Conservation (phyloP, 2,797 vertebrate species). For the Typhlichthys eigenmanni region DNA sequence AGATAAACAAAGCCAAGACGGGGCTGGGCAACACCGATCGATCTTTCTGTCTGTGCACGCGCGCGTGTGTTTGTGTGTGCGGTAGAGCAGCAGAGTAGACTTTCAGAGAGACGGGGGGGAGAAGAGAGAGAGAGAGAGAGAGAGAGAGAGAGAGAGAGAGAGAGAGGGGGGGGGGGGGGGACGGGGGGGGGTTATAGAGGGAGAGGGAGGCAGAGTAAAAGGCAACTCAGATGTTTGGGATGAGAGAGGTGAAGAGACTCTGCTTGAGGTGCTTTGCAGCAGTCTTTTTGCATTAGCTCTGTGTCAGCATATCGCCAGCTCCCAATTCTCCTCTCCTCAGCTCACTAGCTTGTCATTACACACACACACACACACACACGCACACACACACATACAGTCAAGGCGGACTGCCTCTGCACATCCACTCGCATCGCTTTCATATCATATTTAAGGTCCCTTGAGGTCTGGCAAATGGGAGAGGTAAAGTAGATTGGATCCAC, state of each 20-base stretch:
- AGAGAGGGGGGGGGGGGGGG: not conserved
- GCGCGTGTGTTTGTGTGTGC: slow-evolving; percentile 4
- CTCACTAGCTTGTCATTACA: slow-evolving; percentile 9
- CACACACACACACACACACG: slow-evolving; percentile 5
- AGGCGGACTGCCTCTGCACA: not conserved
- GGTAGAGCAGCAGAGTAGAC: too few species aligned
- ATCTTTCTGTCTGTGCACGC: slow-evolving; percentile 18
- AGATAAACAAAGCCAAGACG: slow-evolving; percentile 29
- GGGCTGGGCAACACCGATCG: slow-evolving; percentile 19
- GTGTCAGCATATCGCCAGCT: slow-evolving; percentile 35
- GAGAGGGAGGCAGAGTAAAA: slow-evolving; percentile 11
- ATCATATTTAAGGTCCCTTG: slow-evolving; percentile 23
- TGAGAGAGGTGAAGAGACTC: slow-evolving; percentile 15
- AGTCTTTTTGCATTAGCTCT: slow-evolving; percentile 43
- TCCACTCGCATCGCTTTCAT: slow-evolving; percentile 18
- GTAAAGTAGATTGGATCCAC: slow-evolving; percentile 53
- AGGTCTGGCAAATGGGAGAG: slow-evolving; percentile 49
- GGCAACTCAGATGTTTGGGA: slow-evolving; percentile 25
- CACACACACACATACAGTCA: slow-evolving; percentile 7
- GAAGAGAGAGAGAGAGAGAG: not conserved
- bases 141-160: not conserved
- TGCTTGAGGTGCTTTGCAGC: slow-evolving; percentile 16
- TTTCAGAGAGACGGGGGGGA: not conserved
- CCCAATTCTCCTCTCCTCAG: not conserved
- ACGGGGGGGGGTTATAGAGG: not conserved